phyloP scores from a whole-genome alignment of 2,888 invertebrate genomes.

The Diadegma fenestrale region DNA sequence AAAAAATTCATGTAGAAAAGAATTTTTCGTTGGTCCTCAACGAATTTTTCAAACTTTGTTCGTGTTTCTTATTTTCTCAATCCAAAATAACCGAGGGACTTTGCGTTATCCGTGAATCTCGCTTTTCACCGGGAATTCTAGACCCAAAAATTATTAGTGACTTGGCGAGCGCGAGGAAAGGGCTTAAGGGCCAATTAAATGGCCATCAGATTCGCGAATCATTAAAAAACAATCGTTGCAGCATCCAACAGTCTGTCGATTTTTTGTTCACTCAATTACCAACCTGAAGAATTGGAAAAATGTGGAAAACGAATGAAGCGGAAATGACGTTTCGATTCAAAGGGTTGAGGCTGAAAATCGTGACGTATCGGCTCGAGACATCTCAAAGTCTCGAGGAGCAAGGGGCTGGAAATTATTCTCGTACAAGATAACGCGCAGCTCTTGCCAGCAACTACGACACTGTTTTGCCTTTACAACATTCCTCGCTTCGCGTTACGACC shows the following conservation, averaged over 20 bases:
- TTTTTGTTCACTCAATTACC: neutral
- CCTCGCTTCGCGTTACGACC: constrained; percentile 12
- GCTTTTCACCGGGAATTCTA: neutral
- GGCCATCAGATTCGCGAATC: neutral
- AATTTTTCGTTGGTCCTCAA: too few relatives aligned
- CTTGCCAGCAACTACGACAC: neutral
- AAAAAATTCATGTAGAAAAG: too few relatives aligned
- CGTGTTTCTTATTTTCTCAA: neutral
- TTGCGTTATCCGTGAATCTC: neutral
- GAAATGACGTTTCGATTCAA: neutral
- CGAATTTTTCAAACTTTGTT: too few relatives aligned
- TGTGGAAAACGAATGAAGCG: neutral
- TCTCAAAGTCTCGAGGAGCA: neutral
- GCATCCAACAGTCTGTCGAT: neutral
- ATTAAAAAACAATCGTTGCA: neutral
- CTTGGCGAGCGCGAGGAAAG: neutral
- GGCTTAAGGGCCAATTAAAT: constrained; percentile 2
- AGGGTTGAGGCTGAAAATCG: neutral
- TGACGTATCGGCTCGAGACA: neutral
- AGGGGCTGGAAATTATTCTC: neutral
- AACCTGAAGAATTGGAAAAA: neutral
- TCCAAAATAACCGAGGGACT: neutral
- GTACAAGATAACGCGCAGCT: neutral
- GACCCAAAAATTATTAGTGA: neutral
- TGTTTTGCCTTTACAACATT: neutral